phyloP scores from a whole-genome alignment of 2,797 vertebrate species.

The Triplophysa yarkandensis region DNA sequence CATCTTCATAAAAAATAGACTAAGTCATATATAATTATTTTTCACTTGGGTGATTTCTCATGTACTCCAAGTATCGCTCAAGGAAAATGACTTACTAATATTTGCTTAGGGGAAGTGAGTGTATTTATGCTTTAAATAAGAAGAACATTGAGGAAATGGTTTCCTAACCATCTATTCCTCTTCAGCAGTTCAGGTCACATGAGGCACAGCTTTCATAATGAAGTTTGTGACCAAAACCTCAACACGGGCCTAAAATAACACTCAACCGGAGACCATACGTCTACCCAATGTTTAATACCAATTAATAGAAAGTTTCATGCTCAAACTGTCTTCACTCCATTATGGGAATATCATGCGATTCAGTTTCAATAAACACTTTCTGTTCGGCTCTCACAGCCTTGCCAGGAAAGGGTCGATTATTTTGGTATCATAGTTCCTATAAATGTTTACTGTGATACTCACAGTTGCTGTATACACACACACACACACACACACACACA shows the following conservation, averaged over 20 bases:
- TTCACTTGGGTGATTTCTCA: neutral
- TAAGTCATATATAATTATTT: neutral
- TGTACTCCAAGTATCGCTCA: neutral
- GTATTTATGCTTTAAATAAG: conserved; percentile 6
- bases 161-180: conserved; percentile 19
- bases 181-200: conserved; percentile 11
- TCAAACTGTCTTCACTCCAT: conserved; percentile 18
- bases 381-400: conserved; percentile 21
- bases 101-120: conserved; percentile 4
- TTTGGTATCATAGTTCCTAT: too few relatives aligned
- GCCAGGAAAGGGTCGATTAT: too few relatives aligned
- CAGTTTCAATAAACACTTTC: conserved; percentile 24
- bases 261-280: neutral
- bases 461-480: too few relatives aligned
- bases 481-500: too few relatives aligned
- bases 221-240: conserved; percentile 20
- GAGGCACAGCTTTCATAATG: neutral
- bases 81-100: conserved; percentile 17
- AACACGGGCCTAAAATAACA: conserved; percentile 12
- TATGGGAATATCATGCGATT: conserved; percentile 28
- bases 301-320: neutral
- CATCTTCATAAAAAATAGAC: neutral
- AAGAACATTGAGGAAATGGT: conserved; percentile 21
- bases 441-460: too few relatives aligned
- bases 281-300: conserved; percentile 23